Conservation (phyloP, 1,140 invertebrate species). For the Magallana ariakensis region DNA sequence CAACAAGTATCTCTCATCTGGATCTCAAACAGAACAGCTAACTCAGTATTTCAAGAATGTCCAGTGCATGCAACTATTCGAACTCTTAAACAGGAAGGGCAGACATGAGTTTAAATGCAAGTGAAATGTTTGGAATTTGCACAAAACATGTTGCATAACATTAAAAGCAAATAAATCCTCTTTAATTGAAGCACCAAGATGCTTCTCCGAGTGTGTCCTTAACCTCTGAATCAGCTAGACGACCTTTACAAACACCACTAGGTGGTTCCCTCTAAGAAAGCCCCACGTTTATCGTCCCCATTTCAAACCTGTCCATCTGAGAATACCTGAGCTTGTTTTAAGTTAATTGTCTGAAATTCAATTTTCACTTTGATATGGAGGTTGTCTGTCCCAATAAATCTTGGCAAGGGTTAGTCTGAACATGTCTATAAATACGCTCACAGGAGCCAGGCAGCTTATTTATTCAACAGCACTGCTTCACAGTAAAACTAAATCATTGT, state of each 20-base stretch:
- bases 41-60: not conserved
- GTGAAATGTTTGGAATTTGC: too few species aligned
- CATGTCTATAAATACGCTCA: slow-evolving; percentile 24
- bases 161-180: not conserved
- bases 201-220: too few species aligned
- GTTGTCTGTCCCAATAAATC: slow-evolving; percentile 24
- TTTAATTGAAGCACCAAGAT: too few species aligned
- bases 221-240: not conserved
- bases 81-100: not conserved
- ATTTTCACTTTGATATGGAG: slow-evolving; percentile 19
- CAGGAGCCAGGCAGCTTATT: slow-evolving; percentile 16
- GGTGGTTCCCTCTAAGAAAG: not conserved
- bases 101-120: not conserved
- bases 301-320: not conserved
- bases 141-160: not conserved
- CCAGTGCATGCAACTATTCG: not conserved
- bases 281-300: not conserved
- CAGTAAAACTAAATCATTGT: not conserved
- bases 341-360: slow-evolving; percentile 13
- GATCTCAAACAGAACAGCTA: not conserved
- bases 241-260: not conserved
- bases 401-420: not conserved
- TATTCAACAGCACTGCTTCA: slow-evolving; percentile 25
- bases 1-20: not conserved
- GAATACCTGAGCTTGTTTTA: not conserved